These are phyloP conservation scores for Bruchidius siliquastri DNA, from an alignment of 2,888 invertebrate species.

Conservation along the genomic window DNA sequence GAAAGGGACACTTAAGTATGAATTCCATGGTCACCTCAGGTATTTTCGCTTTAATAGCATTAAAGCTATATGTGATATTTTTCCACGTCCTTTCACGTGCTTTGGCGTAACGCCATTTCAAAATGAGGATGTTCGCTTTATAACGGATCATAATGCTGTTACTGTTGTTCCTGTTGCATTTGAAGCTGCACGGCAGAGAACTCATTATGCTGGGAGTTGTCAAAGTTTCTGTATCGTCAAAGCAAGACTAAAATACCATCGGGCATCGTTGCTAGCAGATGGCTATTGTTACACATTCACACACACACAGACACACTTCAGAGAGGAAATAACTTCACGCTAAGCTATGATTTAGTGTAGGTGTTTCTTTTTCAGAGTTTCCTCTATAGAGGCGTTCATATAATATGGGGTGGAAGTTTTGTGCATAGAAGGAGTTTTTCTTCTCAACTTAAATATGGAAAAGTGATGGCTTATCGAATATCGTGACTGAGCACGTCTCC, in stretches of 20 bases:
- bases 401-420: too few relatives aligned
- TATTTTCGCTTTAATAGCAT: background rate
- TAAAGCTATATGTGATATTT: background rate
- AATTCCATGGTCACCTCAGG: background rate
- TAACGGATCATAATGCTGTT: background rate
- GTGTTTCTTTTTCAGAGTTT: too few relatives aligned
- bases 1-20: background rate
- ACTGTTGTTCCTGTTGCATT: background rate
- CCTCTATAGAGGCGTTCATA: too few relatives aligned
- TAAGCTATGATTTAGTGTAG: too few relatives aligned
- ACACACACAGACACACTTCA: background rate
- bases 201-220: background rate
- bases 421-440: too few relatives aligned
- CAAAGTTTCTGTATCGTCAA: background rate
- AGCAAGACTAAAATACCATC: background rate
- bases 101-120: background rate
- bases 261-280: background rate
- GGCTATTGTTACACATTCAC: background rate
- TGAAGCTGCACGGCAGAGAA: background rate
- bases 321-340: background rate
- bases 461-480: too few relatives aligned
- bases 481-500: too few relatives aligned
- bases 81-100: background rate
- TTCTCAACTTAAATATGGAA: too few relatives aligned
- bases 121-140: background rate